Conservation (phyloP, 2,888 invertebrate species). For the Crocallis elinguaria region DNA sequence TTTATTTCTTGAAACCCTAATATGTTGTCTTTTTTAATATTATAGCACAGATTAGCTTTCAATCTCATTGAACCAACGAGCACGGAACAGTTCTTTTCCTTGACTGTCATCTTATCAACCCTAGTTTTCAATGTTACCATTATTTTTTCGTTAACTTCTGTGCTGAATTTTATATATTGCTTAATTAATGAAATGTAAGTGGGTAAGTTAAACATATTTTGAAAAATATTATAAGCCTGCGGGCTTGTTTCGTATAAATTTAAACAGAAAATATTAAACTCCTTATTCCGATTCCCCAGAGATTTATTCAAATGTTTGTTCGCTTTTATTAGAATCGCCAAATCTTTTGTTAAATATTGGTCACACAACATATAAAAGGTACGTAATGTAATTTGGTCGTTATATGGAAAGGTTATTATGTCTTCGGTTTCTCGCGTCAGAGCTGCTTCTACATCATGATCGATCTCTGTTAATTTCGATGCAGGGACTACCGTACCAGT, state of each 20-base stretch:
- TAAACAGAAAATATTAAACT: not conserved
- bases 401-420: too few species aligned
- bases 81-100: slow-evolving; percentile 37
- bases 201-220: not conserved
- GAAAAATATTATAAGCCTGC: not conserved
- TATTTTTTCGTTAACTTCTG: slow-evolving; percentile 1
- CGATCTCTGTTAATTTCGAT: not conserved
- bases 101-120: slow-evolving; percentile 31
- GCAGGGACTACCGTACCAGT: not conserved
- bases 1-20: slow-evolving; percentile 38
- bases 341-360: not conserved
- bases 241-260: slow-evolving; percentile 10
- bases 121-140: slow-evolving; percentile 21
- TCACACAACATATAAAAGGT: slow-evolving; percentile 1
- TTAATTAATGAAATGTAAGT: not conserved
- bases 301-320: not conserved
- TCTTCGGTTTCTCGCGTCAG: not conserved
- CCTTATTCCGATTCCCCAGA: not conserved
- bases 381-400: too few species aligned
- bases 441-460: not conserved
- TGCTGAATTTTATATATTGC: not conserved
- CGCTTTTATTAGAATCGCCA: slow-evolving; percentile 2
- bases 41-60: slow-evolving; percentile 33
- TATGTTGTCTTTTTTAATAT: slow-evolving; percentile 32
- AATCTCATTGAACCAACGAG: slow-evolving; percentile 28